These are phyloP conservation scores for Pardalotus punctatus DNA, from an alignment of 2,113 vertebrate species.

Conservation along the genomic window DNA sequence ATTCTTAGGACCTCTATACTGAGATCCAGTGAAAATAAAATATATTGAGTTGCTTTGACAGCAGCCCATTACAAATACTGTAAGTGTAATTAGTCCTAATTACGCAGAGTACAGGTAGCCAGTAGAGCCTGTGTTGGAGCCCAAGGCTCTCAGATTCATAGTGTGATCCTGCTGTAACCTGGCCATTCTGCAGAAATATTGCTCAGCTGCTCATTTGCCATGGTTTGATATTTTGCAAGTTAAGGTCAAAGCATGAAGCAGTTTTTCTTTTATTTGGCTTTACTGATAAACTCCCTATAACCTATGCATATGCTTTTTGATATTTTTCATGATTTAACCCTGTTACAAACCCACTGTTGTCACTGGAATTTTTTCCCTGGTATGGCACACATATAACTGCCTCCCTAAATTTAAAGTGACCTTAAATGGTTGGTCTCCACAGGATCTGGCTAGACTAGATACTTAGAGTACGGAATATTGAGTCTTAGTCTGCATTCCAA, in stretches of 20 bases:
- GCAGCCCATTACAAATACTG: not conserved
- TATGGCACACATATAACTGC: fast-evolving
- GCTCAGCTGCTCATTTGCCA: not conserved
- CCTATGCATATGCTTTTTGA: not conserved
- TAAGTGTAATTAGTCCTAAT: not conserved
- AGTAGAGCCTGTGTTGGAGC: not conserved
- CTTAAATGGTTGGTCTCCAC: not conserved
- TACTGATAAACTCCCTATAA: not conserved
- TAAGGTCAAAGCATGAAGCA: not conserved
- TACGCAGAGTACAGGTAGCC: too few species aligned
- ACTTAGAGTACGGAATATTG: not conserved
- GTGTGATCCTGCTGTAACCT: not conserved
- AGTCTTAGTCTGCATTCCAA: not conserved
- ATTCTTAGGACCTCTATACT: not conserved
- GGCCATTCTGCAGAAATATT: not conserved
- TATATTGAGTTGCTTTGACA: not conserved
- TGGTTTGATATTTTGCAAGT: not conserved
- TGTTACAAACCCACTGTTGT: not conserved
- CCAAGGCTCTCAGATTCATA: not conserved
- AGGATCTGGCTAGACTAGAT: not conserved
- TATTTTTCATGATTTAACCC: not conserved
- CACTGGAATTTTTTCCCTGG: not conserved
- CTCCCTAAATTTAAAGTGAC: not conserved
- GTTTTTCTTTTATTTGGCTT: not conserved
- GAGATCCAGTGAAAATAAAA: not conserved